Percentiles rank a stretch among this genome's conserved stretches.
Evolutionary conservation across 2,888 invertebrate genomes (phyloP).

Genomic region (Drosophila testacea): DNA sequence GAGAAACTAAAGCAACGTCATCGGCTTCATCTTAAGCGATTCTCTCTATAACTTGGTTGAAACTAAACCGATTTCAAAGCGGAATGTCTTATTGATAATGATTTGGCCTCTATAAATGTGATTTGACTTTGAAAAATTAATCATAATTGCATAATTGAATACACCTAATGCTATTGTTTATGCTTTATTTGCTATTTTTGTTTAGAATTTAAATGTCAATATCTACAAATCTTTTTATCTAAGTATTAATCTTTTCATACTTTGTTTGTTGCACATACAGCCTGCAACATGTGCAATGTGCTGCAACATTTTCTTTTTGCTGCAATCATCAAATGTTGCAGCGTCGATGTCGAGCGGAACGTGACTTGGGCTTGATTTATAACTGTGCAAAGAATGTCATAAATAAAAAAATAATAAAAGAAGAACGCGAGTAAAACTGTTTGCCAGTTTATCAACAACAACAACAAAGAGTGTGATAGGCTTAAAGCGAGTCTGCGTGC

Average conservation of each 20-base stretch:
- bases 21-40: slow-evolving; percentile 28
- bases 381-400: slow-evolving; percentile 65
- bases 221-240: neutral
- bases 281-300: slow-evolving; percentile 6
- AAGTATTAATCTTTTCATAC: neutral
- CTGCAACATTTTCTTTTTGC: slow-evolving; percentile 18
- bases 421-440: slow-evolving; percentile 40
- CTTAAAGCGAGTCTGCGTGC: slow-evolving; percentile 37
- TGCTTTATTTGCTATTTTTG: neutral
- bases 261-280: neutral
- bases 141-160: too few relatives aligned
- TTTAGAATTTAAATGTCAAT: neutral
- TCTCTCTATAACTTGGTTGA: slow-evolving; percentile 3
- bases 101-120: too few relatives aligned
- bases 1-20: slow-evolving; percentile 23
- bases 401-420: slow-evolving; percentile 50
- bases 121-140: too few relatives aligned
- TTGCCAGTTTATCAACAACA: slow-evolving; percentile 42
- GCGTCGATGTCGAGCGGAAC: slow-evolving; percentile 34
- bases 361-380: slow-evolving; percentile 71
- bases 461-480: neutral
- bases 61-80: too few relatives aligned
- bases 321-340: slow-evolving; percentile 9
- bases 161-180: neutral
- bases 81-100: too few relatives aligned